These are phyloP conservation scores for Cyanoramphus novaezelandiae DNA, from an alignment of 2,113 vertebrate genomes.

Conservation along the genomic window DNA sequence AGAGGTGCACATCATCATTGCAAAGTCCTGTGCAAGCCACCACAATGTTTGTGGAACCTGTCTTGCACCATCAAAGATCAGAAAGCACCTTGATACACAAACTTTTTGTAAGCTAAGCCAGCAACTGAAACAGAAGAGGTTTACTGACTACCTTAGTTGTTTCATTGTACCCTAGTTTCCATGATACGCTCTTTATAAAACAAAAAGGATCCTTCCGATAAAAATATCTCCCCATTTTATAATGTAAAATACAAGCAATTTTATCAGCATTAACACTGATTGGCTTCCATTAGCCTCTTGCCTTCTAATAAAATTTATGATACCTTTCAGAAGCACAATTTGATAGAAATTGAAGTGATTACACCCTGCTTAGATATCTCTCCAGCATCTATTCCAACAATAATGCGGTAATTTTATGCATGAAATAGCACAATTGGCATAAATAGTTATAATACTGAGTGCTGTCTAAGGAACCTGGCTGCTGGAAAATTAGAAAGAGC, in stretches of 20 bases:
- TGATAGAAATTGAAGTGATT: conserved; percentile 86
- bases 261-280: conserved; percentile 84
- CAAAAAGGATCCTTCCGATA: conserved; percentile 67
- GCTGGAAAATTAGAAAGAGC: conserved; percentile 82
- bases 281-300: conserved; percentile 85
- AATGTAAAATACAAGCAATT: conserved; percentile 83
- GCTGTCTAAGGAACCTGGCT: conserved; percentile 82
- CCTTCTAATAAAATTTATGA: conserved; percentile 87
- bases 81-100: not conserved
- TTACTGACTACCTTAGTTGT: conserved; percentile 21
- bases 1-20: conserved; percentile 53
- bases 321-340: conserved; percentile 84
- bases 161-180: conserved; percentile 50
- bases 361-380: conserved; percentile 85
- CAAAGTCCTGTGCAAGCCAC: conserved; percentile 34
- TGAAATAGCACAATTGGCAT: conserved; percentile 86
- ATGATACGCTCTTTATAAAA: conserved; percentile 73
- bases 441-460: conserved; percentile 85
- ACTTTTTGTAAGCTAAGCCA: not conserved
- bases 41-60: not conserved
- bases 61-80: conserved; percentile 7
- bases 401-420: conserved; percentile 88
- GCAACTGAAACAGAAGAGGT: not conserved
- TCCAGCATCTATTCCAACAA: conserved; percentile 81
- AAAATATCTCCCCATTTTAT: conserved; percentile 76